Conservation (phyloP, 2,113 vertebrate species). For the Tetraodon nigroviridis region DNA sequence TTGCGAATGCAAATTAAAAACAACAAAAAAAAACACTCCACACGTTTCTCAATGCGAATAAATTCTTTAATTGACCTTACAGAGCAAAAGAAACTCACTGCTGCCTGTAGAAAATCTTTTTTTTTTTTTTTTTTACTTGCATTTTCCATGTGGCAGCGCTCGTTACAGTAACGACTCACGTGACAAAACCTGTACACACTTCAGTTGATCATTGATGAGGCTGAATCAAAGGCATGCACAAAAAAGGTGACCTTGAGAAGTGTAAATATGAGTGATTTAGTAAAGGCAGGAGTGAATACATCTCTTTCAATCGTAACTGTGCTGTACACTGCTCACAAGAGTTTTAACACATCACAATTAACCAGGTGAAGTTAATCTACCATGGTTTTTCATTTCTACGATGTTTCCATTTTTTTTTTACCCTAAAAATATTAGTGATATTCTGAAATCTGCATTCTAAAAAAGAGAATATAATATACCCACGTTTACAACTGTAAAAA, state of each 20-base stretch:
- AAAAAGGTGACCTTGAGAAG: slow-evolving; percentile 7
- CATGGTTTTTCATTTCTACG: too few relatives aligned
- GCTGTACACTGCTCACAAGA: slow-evolving; percentile 5
- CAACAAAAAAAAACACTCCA: background rate
- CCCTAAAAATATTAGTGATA: too few relatives aligned
- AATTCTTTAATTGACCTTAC: slow-evolving; percentile 61
- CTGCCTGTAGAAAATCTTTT: slow-evolving; percentile 7
- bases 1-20: background rate
- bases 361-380: too few relatives aligned
- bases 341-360: background rate
- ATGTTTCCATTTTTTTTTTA: too few relatives aligned
- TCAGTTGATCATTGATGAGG: background rate
- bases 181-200: background rate
- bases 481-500: too few relatives aligned
- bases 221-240: slow-evolving; percentile 27
- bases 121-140: background rate
- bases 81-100: slow-evolving; percentile 20
- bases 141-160: background rate
- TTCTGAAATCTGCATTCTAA: too few relatives aligned
- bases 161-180: slow-evolving; percentile 7
- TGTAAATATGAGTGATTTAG: slow-evolving; percentile 5
- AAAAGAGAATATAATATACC: too few relatives aligned
- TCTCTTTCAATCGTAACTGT: slow-evolving; percentile 8
- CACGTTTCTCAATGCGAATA: slow-evolving; percentile 59
- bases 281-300: slow-evolving; percentile 16